phyloP scores from a whole-genome alignment of 2,888 invertebrate species.

The Chrysodeixis includens region DNA sequence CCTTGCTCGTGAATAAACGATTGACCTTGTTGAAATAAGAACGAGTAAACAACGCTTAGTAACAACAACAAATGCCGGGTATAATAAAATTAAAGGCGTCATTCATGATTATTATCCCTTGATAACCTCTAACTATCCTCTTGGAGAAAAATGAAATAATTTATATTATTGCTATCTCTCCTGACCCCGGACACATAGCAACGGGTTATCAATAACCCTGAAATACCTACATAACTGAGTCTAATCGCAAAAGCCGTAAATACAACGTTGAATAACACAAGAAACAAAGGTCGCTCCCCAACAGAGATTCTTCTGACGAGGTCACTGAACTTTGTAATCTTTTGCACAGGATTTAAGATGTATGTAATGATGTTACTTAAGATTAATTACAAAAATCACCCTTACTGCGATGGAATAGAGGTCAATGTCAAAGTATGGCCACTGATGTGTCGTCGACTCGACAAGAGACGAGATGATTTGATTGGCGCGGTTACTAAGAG shows the following conservation, averaged over 20 bases:
- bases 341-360: conserved; percentile 29
- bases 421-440: background rate
- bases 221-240: conserved; percentile 40
- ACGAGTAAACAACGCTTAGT: background rate
- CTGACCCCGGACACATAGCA: conserved; percentile 43
- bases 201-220: conserved; percentile 54
- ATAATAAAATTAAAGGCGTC: conserved; percentile 9
- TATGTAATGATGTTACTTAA: background rate
- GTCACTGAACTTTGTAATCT: conserved; percentile 57
- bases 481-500: background rate
- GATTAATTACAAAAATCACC: conserved; percentile 4
- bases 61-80: conserved; percentile 5
- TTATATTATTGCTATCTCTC: conserved; percentile 37
- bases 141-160: conserved; percentile 26
- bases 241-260: conserved; percentile 30
- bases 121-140: conserved; percentile 33
- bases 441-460: conserved; percentile 3
- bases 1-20: background rate
- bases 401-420: background rate
- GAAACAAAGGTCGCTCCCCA: conserved; percentile 45
- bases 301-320: conserved; percentile 36
- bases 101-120: conserved; percentile 16
- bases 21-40: background rate
- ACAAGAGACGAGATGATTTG: background rate
- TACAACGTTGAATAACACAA: conserved; percentile 38